phyloP scores from a whole-genome alignment of 2,113 vertebrate genomes.

The Setophaga coronata region DNA sequence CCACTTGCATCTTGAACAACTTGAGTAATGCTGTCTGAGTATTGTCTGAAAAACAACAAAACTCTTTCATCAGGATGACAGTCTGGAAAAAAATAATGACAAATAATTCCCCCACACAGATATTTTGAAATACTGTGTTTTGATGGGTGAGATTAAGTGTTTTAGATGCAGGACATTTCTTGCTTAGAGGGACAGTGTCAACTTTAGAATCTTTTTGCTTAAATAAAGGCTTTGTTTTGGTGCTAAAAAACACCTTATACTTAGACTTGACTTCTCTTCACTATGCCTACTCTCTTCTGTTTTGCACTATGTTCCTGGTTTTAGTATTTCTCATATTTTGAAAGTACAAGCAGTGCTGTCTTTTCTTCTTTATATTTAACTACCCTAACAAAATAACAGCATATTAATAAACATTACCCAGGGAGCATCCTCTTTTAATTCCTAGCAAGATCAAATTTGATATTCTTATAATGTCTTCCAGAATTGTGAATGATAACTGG shows the following conservation, averaged over 20 bases:
- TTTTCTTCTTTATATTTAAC: neutral
- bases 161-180: conserved; percentile 43
- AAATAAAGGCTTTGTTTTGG: neutral
- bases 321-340: neutral
- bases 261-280: neutral
- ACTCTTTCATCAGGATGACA: conserved; percentile 46
- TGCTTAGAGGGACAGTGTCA: conserved; percentile 59
- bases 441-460: neutral
- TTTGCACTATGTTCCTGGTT: neutral
- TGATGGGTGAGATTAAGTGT: conserved; percentile 32
- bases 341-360: neutral
- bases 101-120: neutral
- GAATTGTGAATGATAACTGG: neutral
- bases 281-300: neutral
- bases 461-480: neutral
- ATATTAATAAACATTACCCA: neutral
- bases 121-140: conserved; percentile 20
- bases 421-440: neutral
- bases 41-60: conserved; percentile 23
- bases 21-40: conserved; percentile 31
- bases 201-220: conserved; percentile 14
- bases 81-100: neutral
- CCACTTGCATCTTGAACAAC: neutral
- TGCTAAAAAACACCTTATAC: neutral
- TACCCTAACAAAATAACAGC: neutral